Percentiles rank a stretch among this genome's conserved stretches.
Evolutionary conservation across 2,113 vertebrate genomes (phyloP).

Genomic region (Tragelaphus buxtoni): DNA sequence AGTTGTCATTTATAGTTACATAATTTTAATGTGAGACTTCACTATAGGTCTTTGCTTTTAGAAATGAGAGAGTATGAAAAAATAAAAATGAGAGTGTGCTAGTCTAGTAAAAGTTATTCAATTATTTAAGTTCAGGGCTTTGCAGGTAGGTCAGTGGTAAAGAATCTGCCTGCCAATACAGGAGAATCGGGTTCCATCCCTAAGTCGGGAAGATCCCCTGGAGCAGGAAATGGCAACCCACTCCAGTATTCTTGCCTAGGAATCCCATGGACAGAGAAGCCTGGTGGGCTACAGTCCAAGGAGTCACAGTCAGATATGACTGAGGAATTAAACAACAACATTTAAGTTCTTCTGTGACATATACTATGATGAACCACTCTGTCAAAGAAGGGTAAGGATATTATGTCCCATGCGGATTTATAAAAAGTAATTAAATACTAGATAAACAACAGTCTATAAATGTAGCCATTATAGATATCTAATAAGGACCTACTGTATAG

Average conservation of each 20-base stretch:
- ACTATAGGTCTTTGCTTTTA: conserved; percentile 8
- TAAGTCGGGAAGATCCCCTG: neutral
- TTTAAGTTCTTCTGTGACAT: neutral
- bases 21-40: conserved; percentile 7
- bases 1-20: neutral
- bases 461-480: neutral
- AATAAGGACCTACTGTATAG: neutral
- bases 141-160: neutral
- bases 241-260: neutral
- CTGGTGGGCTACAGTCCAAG: neutral
- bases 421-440: neutral
- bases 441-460: neutral
- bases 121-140: neutral
- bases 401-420: neutral
- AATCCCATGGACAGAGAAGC: neutral
- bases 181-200: neutral
- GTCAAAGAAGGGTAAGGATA: neutral
- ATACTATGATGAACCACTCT: neutral
- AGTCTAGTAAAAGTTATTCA: neutral
- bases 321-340: neutral
- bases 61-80: neutral
- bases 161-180: neutral
- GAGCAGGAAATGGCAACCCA: neutral
- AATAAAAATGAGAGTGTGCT: neutral
- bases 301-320: neutral